Percentiles rank a stretch among this genome's conserved stretches.
These are phyloP conservation scores for Luidia sarsii DNA, from an alignment of 53 echinoderm and acorn worm species.

Conservation along the genomic window DNA sequence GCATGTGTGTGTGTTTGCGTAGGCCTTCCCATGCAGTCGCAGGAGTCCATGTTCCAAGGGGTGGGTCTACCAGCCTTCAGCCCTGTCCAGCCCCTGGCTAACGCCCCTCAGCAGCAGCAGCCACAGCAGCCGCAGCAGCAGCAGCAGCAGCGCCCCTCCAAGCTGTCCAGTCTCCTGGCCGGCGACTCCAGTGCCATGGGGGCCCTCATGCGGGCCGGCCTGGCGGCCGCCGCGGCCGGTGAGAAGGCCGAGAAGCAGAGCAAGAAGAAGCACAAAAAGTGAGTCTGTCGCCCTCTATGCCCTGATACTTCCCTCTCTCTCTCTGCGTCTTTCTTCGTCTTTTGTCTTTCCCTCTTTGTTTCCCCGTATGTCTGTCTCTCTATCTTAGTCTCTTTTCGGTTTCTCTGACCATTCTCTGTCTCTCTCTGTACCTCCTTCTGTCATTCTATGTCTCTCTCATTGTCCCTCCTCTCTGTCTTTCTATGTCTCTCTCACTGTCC, in stretches of 20 bases:
- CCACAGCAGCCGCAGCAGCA: neutral
- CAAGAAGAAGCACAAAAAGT: constrained; percentile 50
- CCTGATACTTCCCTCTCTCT: no score
- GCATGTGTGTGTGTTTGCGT: no score
- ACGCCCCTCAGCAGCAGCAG: no score
- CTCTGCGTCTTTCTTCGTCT: no score
- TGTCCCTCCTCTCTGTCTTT: no score
- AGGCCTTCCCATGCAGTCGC: constrained; percentile 37
- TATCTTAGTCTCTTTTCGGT: no score
- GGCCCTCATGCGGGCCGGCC: constrained; percentile 40
- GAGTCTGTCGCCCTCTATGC: constrained; percentile 1
- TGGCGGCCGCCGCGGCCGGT: constrained; percentile 31
- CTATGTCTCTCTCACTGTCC: no score
- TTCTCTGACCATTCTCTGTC: no score
- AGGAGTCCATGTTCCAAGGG: constrained; percentile 21
- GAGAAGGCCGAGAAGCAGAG: constrained; percentile 52
- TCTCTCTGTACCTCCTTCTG: no score
- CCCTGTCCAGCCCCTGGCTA: constrained; percentile 3
- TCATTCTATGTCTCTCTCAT: no score
- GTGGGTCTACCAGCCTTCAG: constrained; percentile 27
- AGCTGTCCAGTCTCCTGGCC: constrained; percentile 17
- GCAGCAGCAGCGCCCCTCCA: neutral
- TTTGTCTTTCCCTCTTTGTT: no score
- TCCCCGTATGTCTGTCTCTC: no score
- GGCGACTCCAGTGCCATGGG: constrained; percentile 44